Evolutionary conservation across 2,113 vertebrate genomes (phyloP).

Genomic region (Syrrhaptes paradoxus): DNA sequence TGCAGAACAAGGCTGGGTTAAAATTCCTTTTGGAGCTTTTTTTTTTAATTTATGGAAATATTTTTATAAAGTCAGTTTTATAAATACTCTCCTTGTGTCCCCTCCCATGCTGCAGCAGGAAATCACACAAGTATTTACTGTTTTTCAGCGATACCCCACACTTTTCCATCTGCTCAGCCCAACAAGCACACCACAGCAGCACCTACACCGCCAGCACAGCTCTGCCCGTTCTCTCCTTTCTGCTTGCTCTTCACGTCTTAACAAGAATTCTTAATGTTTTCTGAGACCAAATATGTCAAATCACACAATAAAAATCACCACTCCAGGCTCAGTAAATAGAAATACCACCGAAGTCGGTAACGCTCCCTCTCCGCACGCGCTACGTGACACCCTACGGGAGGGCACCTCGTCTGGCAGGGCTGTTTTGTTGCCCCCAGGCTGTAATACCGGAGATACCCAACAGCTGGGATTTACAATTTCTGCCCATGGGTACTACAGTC

Average conservation of each 20-base stretch:
- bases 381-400: neutral
- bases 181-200: neutral
- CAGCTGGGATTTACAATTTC: neutral
- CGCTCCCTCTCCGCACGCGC: rapidly evolving
- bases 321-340: neutral
- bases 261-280: neutral
- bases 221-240: neutral
- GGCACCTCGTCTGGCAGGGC: neutral
- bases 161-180: neutral
- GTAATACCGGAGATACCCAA: neutral
- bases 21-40: neutral
- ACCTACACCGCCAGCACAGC: neutral
- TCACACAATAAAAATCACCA: neutral
- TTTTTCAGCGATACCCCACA: neutral
- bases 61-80: neutral
- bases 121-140: neutral
- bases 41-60: neutral
- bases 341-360: neutral
- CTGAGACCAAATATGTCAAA: neutral
- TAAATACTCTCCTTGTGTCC: neutral
- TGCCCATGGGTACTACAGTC: too few species aligned
- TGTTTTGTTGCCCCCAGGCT: neutral
- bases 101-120: neutral
- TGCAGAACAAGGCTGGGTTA: neutral
- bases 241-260: neutral